Evolutionary conservation across 2,888 invertebrate genomes (phyloP), one percentile per base, ranked within the genome.

Genomic region (Dysmachus trigonus): DNA sequence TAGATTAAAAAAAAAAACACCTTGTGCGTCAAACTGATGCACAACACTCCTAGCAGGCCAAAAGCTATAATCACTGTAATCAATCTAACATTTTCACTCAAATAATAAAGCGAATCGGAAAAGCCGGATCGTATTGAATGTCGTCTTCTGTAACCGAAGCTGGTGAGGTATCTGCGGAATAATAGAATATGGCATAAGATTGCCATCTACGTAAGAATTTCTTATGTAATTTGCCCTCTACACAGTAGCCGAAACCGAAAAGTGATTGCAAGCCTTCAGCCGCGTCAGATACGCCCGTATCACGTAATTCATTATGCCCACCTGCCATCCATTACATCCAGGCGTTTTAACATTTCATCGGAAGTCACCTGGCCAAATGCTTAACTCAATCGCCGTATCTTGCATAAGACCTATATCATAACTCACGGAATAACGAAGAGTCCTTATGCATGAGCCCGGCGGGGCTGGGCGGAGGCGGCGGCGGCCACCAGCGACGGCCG

Each of bases 351-450:
- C 31, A 18, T 53, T 47, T 53, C 81, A 53, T 33, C 81, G 51
- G 27, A 81, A 81, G 81, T 81, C 81, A 81, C 81, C 81, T 81
- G 81, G 81, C 81, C 53, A 53, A 81, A 53, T 27, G 62, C 81
- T 81, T 81, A 62, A 30, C 33, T 81, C 62, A 53, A 81, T 81
- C 53, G 81, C 81, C 81, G 47, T 53, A 81, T 81, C 81, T 81
- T 81, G 81, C 81, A 81, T 81, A 62, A 81, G 53, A 33, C 81
- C 81, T 62, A 8, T 22, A 18, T 81, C 81, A 81, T 81, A 81
- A 81, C 81, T 81, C 81, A 81, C 81, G 33, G 22, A 62, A 81
- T 81, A 81, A 81, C 81, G 81, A 81, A 31, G 81, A 81, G 53
- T 53, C 81, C 81, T 53, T 81, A 62, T 81, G 81, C 62, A 53